A percentile compares a stretch with the other conserved stretches of the same genome.
phyloP scores from a whole-genome alignment of 2,113 vertebrate genomes.

The Gobiocypris rarus region DNA sequence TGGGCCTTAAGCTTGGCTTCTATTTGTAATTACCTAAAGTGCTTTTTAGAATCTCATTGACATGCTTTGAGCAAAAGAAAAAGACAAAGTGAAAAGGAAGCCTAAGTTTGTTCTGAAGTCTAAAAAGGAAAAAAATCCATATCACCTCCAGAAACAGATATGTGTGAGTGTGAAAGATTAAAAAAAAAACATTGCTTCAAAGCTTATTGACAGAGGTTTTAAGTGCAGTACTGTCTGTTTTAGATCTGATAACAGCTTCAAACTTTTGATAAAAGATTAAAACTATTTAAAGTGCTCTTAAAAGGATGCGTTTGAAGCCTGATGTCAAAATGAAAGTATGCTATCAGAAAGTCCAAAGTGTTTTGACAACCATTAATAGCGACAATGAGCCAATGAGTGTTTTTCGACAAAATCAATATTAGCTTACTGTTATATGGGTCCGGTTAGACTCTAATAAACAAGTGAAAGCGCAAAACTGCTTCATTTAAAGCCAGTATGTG shows the following conservation, averaged over 20 bases:
- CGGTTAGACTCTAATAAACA: not conserved
- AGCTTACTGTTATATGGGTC: conserved; percentile 28
- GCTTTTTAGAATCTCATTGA: conserved; percentile 55
- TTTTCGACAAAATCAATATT: conserved; percentile 39
- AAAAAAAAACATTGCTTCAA: not conserved
- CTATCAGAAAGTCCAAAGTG: not conserved
- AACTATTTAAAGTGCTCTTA: not conserved
- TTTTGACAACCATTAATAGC: conserved; percentile 28
- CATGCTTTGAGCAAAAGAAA: conserved; percentile 52
- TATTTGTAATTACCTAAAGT: conserved; percentile 61
- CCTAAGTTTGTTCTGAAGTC: conserved; percentile 54
- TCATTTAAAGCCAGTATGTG: conserved; percentile 62
- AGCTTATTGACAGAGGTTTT: not conserved
- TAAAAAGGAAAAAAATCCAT: not conserved
- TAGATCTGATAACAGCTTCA: not conserved
- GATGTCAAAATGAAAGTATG: not conserved
- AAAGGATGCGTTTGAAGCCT: not conserved
- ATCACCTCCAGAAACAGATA: conserved; percentile 13
- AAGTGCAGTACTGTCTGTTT: not conserved
- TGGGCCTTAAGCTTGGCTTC: conserved; percentile 64
- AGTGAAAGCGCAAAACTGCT: conserved; percentile 9
- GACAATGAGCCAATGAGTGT: conserved; percentile 11
- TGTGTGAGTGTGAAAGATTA: not conserved
- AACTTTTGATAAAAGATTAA: not conserved
- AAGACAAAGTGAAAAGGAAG: conserved; percentile 39